Percentiles rank a stretch among this genome's conserved stretches.
Conservation (phyloP, 2,797 vertebrate species). For the Mormyrops boulengeri region DNA sequence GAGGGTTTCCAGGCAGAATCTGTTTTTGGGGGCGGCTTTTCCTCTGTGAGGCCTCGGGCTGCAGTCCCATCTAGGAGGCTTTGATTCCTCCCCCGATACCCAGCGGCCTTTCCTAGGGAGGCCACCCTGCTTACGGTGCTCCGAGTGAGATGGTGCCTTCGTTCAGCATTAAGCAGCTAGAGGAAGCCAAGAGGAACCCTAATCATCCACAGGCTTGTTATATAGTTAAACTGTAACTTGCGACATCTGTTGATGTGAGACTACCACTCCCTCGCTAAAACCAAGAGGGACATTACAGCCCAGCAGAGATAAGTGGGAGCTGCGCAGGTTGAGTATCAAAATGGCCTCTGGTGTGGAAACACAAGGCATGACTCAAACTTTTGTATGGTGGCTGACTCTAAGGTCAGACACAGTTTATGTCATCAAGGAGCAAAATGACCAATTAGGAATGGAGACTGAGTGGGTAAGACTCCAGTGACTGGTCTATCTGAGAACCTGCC, state of each 20-base stretch:
- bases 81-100: background rate
- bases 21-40: background rate
- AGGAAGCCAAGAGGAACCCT: background rate
- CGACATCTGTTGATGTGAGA: background rate
- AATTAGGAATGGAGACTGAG: background rate
- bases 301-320: background rate
- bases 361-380: background rate
- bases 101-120: background rate
- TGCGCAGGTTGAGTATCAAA: background rate
- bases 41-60: background rate
- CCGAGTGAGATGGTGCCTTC: background rate
- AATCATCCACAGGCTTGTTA: background rate
- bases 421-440: background rate
- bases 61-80: background rate
- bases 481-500: background rate
- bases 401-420: background rate
- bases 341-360: background rate
- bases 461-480: background rate
- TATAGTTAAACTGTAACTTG: background rate
- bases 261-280: background rate
- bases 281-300: background rate
- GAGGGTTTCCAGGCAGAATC: background rate
- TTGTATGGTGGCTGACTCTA: background rate
- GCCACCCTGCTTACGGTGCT: background rate
- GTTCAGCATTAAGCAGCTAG: background rate